Percentiles rank a stretch among this genome's conserved stretches.
Conservation (phyloP, 2,888 invertebrate genomes). For the Arrhopalites spinosus region DNA sequence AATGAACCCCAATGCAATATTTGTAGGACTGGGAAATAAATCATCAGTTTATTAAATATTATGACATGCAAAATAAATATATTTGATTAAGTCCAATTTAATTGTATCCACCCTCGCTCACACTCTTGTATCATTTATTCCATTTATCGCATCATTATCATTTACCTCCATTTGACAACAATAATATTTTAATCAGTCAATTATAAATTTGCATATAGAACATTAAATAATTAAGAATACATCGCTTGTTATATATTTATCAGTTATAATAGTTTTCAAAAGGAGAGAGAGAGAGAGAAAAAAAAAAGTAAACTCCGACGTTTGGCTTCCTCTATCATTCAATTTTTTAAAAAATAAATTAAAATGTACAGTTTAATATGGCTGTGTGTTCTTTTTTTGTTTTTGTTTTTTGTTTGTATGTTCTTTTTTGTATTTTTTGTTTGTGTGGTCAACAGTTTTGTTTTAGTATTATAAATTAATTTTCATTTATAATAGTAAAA, state of each 20-base stretch:
- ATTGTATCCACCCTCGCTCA: not conserved
- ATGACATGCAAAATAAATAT: too few relatives aligned
- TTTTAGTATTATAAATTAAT: too few relatives aligned
- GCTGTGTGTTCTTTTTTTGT: not conserved
- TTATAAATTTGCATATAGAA: not conserved
- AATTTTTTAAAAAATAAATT: not conserved
- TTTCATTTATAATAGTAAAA: not conserved
- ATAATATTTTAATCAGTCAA: not conserved
- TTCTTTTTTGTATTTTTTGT: too few relatives aligned
- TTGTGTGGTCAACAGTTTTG: too few relatives aligned
- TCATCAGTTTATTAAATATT: too few relatives aligned
- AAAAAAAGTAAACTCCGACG: not conserved
- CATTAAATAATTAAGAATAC: not conserved
- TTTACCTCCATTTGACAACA: not conserved
- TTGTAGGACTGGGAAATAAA: too few relatives aligned
- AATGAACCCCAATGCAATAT: too few relatives aligned
- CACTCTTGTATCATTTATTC: not conserved
- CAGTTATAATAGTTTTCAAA: not conserved
- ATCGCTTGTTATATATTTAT: not conserved
- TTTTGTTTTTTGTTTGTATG: too few relatives aligned
- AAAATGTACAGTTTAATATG: slow-evolving; percentile 2
- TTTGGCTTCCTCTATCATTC: not conserved
- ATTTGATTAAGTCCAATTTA: too few relatives aligned
- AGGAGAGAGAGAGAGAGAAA: too few relatives aligned
- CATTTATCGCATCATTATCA: not conserved